Base-by-base conservation (phyloP, 1,140 invertebrate species). In the Ceratina calcarata region DNA sequence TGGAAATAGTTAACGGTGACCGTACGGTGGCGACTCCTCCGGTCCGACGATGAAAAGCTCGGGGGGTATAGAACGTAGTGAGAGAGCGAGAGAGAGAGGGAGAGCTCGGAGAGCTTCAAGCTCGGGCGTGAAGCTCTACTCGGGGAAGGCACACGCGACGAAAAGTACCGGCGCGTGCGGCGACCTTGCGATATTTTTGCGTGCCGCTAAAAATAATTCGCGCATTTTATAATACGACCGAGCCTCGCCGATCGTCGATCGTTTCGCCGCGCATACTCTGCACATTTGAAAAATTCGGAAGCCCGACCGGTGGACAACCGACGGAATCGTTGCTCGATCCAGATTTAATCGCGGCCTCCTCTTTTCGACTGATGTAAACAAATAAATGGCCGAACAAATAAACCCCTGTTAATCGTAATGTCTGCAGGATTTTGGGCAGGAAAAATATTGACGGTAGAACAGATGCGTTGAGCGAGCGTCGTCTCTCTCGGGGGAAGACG, bases 161-260 rank as follows among this genome's bases (percentile, higher is more conserved):
- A 45, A 70, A 80, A 83, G 82, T 82, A 78, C 77, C 72, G 80
- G 68, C 85, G 87, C 87, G 86, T 89, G 86, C 88, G 86, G 87
- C 90, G 91, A 93, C 92, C 92, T 92, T 92, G 91, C 90, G 89
- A 87, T 92, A 91, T 93, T 93, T 92, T 91, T 88, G 88, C 87
- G 81, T 83, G 80, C 74, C 83, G 88, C 90, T 92, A 93, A 93
- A 92, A 93, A 92, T 92, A 93, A 91, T 91, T 86, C 81, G 88
- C 89, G 84, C 88, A 91, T 92, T 92, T 93, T 93, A 92, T 92
- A 93, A 92, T 88, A 87, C 83, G 57, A 82, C 78, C 78, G 76
- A 74, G 73, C 76, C 76, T 53, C 65, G 68, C 82, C 73, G 77
- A 85, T 86, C 76, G 69, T 57, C 70, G 80, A 86, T 86, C 65